Evolutionary conservation across 2,797 vertebrate species (phyloP).

Genomic region (Leptodactylus fallax): DNA sequence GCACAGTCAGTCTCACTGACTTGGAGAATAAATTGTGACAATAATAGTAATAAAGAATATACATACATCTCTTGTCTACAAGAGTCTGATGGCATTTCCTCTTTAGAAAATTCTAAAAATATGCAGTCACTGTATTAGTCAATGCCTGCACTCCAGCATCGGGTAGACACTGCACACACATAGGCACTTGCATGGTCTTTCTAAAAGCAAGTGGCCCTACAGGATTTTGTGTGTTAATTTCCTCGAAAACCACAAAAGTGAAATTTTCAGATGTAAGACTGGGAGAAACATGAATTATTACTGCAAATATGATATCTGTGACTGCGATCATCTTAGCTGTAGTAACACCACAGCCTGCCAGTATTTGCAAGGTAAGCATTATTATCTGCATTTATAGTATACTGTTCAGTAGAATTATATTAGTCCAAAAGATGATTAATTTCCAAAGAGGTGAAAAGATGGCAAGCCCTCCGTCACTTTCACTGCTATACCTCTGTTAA

Average conservation of each 20-base stretch:
- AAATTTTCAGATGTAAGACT: not conserved
- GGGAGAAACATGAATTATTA: not conserved
- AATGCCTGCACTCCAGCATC: not conserved
- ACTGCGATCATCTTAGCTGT: not conserved
- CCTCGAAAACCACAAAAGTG: not conserved
- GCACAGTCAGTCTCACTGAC: not conserved
- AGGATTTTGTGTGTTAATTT: not conserved
- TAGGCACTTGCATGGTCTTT: not conserved
- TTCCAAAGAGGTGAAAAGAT: not conserved
- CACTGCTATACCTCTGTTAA: too few relatives aligned
- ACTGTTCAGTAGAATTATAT: too few relatives aligned
- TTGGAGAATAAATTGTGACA: not conserved
- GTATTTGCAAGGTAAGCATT: not conserved
- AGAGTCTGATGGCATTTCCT: conserved; percentile 8
- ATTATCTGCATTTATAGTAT: not conserved
- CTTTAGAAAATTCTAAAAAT: not conserved
- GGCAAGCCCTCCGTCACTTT: too few relatives aligned
- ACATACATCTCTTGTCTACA: not conserved
- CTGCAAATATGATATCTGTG: not conserved
- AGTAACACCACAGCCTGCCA: not conserved
- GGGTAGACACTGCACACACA: not conserved
- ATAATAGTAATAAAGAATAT: not conserved
- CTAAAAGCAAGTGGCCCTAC: not conserved
- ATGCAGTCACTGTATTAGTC: not conserved
- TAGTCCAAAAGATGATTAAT: not conserved